These are phyloP conservation scores for Apus apus DNA, from an alignment of 2,113 vertebrate genomes.

Conservation along the genomic window DNA sequence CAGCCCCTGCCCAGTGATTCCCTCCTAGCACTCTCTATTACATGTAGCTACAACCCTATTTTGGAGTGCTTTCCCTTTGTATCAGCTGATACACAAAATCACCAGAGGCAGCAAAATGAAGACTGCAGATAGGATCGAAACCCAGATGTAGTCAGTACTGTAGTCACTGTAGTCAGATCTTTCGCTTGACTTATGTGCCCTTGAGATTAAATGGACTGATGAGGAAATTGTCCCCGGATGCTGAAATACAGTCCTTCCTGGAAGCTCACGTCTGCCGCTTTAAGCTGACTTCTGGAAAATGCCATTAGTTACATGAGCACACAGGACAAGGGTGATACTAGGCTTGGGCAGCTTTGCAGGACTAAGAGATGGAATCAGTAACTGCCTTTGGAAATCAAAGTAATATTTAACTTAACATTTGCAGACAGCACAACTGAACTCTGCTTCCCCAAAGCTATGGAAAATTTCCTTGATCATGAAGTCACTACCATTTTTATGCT, in stretches of 20 bases:
- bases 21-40: background rate
- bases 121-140: background rate
- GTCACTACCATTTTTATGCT: background rate
- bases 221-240: background rate
- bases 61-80: background rate
- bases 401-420: conserved; percentile 34
- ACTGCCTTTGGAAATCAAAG: background rate
- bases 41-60: background rate
- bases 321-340: background rate
- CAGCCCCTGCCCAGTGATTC: background rate
- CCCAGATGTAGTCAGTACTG: background rate
- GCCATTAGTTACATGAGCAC: background rate
- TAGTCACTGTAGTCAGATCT: no score
- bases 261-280: background rate
- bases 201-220: background rate
- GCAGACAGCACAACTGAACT: background rate
- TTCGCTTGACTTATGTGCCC: background rate
- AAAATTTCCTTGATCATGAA: background rate
- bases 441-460: background rate
- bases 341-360: background rate
- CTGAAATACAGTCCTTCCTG: background rate
- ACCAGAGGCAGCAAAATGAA: background rate
- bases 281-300: background rate
- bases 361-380: background rate
- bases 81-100: background rate